Evolutionary conservation across 2,888 invertebrate genomes (phyloP), one percentile per base, ranked within the genome.

Genomic region (Myathropa florea): DNA sequence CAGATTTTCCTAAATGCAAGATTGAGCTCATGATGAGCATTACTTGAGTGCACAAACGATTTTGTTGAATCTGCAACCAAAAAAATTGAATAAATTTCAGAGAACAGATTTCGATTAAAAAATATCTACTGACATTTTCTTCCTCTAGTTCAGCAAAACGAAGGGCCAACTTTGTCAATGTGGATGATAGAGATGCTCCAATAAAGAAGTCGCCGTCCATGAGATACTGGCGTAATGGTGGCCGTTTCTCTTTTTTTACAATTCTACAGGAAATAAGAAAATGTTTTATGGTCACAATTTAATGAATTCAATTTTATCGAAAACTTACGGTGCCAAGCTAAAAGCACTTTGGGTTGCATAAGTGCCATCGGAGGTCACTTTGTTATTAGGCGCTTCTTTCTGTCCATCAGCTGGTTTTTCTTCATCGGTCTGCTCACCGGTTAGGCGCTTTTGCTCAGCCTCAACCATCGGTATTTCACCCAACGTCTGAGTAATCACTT

Each of bases 311-410:
- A 1, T 6, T 24, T 30, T 57, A 67, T 64, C 0, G 3, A 57
- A 2, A 61, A 94, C 95, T 94, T 92, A 96, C 95, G 95, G 94
- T 26, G 96, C 94, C 89, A 97, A 94, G 91, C 97, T 98, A 93
- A 99, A 98, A 57, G 98, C 99, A 88, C 98, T 98, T 93, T 99
- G 99, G 3, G 98, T 97, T 28, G 99, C 99, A 93, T 99, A 99
- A 0, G 99, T 99, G 23, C 99, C 99, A 94, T 99, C 99, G 39
- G 99, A 99, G 61, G 99, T 99, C 57, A 99, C 98, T 82, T 93
- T 93, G 67, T 91, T 92, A 83, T 88, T 91, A 39, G 91, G 88
- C 28, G 88, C 84, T 10, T 88, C 88, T 1, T 93, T 93, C 1
- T 92, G 89, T 76, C 91, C 92, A 18, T 88, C 83, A 6, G 70